Base-by-base conservation (phyloP, 2,888 invertebrate genomes). In the Agrochola litura region DNA sequence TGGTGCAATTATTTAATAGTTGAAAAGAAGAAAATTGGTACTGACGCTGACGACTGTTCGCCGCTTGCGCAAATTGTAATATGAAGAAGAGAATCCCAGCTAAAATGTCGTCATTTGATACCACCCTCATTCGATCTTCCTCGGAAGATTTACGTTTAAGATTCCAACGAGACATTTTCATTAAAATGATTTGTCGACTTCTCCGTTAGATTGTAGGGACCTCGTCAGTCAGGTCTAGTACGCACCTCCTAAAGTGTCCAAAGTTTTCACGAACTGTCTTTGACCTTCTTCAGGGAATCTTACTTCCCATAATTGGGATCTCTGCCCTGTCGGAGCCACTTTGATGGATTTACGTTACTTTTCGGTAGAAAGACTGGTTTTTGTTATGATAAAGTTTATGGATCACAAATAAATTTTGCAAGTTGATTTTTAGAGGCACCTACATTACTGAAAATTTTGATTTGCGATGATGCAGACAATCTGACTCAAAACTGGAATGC, bases 221-320 rank as follows among this genome's bases (percentile, higher is more conserved):
- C 37, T 19, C 49, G 25, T 61, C n/a, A 60, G 25, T 16, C 49
- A 49, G 63, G 85, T 63, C 54, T 82, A 87, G 56, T 84, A 88
- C 89, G 68, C 85, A 96, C 96, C 96, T 91, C 96, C 96, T 43
- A 90, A 81, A 22, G 93, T 92, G 69, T 96, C 95, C 88, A 96
- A 89, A 6, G 92, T 77, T 89, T 94, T 96, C 14, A 96, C 89
- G 75, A 96, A 96, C 73, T 87, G 89, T 87, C 96, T 93, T 77
- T 96, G 95, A 0, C 94, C 95, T 76, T 95, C 95, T 76, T 91
- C 92, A 89, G 84, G 89, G 65, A 96, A 91, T 84, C 82, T 93
- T 12, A 96, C 80, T 89, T 94, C 94, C 96, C 96, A 96, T 91
- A 96, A 91, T 92, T 96, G 96, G 70, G 93, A 90, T 41, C 85